Evolutionary conservation across 2,888 invertebrate species (phyloP).

Genomic region (Xestia c-nigrum): DNA sequence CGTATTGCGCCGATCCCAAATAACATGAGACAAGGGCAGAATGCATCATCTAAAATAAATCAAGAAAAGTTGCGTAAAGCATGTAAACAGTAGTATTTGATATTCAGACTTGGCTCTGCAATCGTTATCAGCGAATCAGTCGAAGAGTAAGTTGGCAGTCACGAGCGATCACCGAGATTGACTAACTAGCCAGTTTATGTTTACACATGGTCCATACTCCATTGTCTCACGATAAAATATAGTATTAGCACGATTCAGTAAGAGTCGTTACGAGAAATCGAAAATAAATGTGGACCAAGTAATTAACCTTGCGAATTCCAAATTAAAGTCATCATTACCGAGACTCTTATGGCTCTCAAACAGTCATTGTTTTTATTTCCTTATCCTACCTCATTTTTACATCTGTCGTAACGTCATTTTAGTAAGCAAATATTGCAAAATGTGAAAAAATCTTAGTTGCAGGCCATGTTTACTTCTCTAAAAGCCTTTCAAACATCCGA

Average conservation of each 20-base stretch:
- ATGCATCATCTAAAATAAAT: background rate
- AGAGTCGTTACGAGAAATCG: background rate
- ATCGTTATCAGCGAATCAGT: constrained; percentile 66
- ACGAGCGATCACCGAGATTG: constrained; percentile 71
- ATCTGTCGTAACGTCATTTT: constrained; percentile 2
- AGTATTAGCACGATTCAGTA: background rate
- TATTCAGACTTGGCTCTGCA: constrained; percentile 58
- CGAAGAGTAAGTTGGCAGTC: constrained; percentile 74
- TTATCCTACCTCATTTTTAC: background rate
- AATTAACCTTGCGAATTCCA: background rate
- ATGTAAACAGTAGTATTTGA: constrained; percentile 44
- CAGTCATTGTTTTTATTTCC: constrained; percentile 6
- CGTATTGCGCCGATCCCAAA: no score
- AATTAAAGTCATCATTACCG: background rate
- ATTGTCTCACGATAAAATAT: constrained; percentile 48
- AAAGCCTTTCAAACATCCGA: background rate
- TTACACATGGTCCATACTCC: constrained; percentile 43
- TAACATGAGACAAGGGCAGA: no score
- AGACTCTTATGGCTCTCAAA: background rate
- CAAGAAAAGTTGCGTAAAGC: constrained; percentile 13
- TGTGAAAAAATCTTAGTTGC: background rate
- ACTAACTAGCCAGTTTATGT: constrained; percentile 55
- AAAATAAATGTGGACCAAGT: background rate
- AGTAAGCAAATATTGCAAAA: constrained; percentile 20
- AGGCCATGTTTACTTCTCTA: background rate